Evolutionary conservation across 2,113 vertebrate species (phyloP), one percentile per base, ranked within the genome.

Genomic region (Struthidea cinerea): DNA sequence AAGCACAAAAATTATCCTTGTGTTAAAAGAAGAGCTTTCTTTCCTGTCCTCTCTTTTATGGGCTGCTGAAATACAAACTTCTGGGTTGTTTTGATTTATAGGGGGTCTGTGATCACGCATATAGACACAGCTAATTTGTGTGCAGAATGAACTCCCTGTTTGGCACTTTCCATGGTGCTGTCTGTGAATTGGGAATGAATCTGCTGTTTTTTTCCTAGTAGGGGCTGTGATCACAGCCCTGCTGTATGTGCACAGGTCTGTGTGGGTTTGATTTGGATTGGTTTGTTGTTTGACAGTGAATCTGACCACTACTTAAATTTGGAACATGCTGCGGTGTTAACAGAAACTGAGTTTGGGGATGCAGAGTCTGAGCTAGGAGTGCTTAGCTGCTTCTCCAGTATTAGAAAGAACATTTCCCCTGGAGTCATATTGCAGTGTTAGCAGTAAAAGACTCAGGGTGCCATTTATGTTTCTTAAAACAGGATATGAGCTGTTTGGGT

Each of bases 401-500:
- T 60, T 53, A 56, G 50, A 73, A 87, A 53, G 33, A 59, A 33
- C 27, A 9, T 27, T 65, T 80, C 10, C 57, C 17, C 41, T 86
- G 26, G 53, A 74, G 42, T 56, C n/a, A 6, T 56, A 17, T 4
- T 49, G 44, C 53, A 71, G 11, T 15, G 12, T 22, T 64, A 87
- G 44, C n/a, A 63, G 22, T 42, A 23, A 55, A 87, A 74, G 28
- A 22, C 19, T 93, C 46, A 95, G 1, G 6, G 27, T 87, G 26
- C 33, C 23, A 13, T 93, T 94, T 70, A 2, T 91, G 1, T 93
- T 92, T 97, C 65, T 95, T 93, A 69, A 94, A 90, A 67, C 93
- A 99, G 99, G 98, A 55, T 99, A 99, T 32, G 99, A 99, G 95
- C 98, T 99, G 56, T 99, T 99, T 92, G 99, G 99, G 33, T 99